Evolutionary conservation across 2,113 vertebrate species (phyloP).

Genomic region (Sarotherodon lohbergeri): DNA sequence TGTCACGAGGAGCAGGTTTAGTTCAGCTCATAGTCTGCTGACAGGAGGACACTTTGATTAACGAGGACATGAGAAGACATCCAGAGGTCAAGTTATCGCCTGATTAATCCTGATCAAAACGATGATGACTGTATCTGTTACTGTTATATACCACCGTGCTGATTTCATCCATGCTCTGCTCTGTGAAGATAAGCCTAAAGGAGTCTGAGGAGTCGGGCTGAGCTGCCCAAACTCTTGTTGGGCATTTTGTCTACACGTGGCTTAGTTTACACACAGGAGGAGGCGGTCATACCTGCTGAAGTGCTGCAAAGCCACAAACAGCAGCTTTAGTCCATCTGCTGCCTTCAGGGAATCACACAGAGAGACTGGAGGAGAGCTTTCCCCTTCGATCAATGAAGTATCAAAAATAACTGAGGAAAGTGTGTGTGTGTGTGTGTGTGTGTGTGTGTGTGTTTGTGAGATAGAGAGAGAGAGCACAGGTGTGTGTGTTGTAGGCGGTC

Average conservation of each 20-base stretch:
- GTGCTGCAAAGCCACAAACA: background rate
- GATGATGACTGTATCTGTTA: background rate
- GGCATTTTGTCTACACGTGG: background rate
- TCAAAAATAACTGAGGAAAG: background rate
- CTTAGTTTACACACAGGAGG: background rate
- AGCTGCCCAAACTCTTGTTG: background rate
- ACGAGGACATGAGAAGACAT: background rate
- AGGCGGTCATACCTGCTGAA: fast-evolving
- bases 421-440: background rate
- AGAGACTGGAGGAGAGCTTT: background rate
- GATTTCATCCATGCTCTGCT: background rate
- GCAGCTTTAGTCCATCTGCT: background rate
- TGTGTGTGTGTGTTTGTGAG: too few relatives aligned
- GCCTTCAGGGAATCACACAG: background rate
- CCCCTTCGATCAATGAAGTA: background rate
- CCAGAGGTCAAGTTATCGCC: background rate
- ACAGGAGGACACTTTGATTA: background rate
- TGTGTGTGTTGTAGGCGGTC: background rate
- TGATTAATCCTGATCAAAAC: background rate
- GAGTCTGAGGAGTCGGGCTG: background rate
- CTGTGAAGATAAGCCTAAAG: background rate
- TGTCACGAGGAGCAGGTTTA: background rate
- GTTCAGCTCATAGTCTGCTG: background rate
- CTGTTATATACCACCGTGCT: fast-evolving
- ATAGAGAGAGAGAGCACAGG: too few relatives aligned